These are phyloP conservation scores for Pangasius djambal DNA, from an alignment of 2,797 vertebrate genomes.

Conservation along the genomic window DNA sequence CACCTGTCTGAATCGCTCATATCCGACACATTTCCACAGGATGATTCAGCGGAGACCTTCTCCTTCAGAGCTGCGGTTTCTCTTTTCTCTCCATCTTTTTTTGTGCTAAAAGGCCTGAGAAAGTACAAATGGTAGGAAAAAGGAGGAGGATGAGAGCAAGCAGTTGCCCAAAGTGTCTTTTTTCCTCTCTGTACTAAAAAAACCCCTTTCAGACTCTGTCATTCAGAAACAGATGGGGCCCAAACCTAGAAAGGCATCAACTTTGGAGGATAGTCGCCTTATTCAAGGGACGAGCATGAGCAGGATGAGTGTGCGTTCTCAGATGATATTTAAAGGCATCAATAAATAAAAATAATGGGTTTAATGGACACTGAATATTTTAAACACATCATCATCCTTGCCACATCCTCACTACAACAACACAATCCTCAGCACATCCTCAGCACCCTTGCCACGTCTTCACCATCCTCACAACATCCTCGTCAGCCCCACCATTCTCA, in stretches of 20 bases:
- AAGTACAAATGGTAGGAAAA: not conserved
- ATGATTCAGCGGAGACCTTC: not conserved
- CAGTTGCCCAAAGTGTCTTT: not conserved
- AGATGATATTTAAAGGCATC: not conserved
- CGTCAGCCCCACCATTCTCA: not conserved
- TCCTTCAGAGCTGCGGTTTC: not conserved
- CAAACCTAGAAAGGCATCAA: constrained; percentile 54
- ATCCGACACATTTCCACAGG: not conserved
- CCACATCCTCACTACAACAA: not conserved
- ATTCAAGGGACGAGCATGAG: not conserved
- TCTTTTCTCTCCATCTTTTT: not conserved
- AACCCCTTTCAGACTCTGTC: constrained; percentile 43
- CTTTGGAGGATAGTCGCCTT: constrained; percentile 35
- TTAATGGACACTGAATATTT: not conserved
- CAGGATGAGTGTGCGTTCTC: not conserved
- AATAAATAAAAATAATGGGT: not conserved
- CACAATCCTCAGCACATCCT: not conserved
- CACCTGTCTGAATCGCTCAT: not conserved
- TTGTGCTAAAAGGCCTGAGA: not conserved
- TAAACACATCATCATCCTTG: not conserved
- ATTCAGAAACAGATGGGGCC: constrained; percentile 50
- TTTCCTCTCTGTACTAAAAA: not conserved
- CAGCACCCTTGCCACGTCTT: not conserved
- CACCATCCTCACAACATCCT: not conserved
- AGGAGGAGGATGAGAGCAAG: not conserved